phyloP scores from a whole-genome alignment of 2,888 invertebrate genomes.

The Scotopteryx bipunctaria region DNA sequence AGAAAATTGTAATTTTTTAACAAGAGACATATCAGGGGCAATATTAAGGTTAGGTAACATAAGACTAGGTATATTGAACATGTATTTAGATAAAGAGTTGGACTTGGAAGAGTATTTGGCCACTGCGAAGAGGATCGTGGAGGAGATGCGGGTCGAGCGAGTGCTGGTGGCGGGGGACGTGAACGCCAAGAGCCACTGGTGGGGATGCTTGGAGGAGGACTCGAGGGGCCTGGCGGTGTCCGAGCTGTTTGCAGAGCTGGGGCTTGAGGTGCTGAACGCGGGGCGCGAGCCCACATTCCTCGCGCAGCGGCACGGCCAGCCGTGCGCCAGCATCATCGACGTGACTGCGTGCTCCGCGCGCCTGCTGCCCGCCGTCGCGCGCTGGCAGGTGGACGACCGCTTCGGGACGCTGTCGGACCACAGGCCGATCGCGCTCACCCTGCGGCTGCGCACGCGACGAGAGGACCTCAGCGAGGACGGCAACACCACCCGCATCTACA shows the following conservation, averaged over 20 bases:
- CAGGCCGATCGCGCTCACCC: not conserved
- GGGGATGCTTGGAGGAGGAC: slow-evolving; percentile 15
- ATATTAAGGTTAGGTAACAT: not conserved
- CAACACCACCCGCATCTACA: not conserved
- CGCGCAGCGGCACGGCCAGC: not conserved
- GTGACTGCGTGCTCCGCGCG: slow-evolving; percentile 15
- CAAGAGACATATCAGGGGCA: not conserved
- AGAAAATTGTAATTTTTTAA: not conserved
- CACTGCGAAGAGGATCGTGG: not conserved
- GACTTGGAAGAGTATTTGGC: not conserved
- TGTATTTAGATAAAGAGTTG: not conserved
- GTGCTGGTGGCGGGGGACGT: not conserved
- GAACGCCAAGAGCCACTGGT: slow-evolving; percentile 13
- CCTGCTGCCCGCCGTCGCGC: not conserved
- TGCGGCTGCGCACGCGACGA: not conserved
- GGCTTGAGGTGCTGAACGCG: not conserved
- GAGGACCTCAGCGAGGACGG: not conserved
- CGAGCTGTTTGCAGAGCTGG: not conserved
- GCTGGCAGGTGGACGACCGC: not conserved
- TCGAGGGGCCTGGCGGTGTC: not conserved
- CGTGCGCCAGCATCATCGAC: slow-evolving; percentile 3
- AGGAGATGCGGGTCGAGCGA: not conserved
- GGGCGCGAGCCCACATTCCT: slow-evolving; percentile 1
- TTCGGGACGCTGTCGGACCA: not conserved
- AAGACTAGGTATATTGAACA: not conserved